Base-by-base conservation (phyloP, 2,888 invertebrate genomes). In the Latheticus oryzae region DNA sequence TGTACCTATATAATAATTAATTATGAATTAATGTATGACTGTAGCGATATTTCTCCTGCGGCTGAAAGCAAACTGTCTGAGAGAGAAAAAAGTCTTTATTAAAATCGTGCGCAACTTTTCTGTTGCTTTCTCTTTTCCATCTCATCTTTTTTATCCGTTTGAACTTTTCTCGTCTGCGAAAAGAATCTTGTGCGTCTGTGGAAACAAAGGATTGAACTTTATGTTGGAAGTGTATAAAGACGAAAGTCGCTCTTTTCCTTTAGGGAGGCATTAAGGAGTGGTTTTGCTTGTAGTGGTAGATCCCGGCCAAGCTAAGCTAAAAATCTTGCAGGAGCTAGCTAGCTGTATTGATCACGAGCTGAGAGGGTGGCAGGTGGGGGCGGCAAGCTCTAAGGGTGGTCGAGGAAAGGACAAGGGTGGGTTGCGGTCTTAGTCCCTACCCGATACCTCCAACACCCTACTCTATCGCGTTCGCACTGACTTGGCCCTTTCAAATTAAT, bases 281-380 rank as follows among this genome's bases (percentile, higher is more conserved):
- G 77, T 77, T 76, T 71, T 73, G 74, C 73, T 68, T 67, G 70
- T 66, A 67, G 63, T 63, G 65, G 67, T 65, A 68, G 67, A 71
- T 70, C 77, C 78, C 76, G 77, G 78, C 74, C 77, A 73, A 78
- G 77, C 77, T 77, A 78, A 78, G 78, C 78, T 77, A 76, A 77
- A 78, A 78, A 77, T 78, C 78, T 79, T 79, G 79, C 79, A 79
- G 78, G 76, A 76, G 76, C 76, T 72, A 73, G 75, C 76, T 74
- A 78, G 79, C 79, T 79, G 78, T 79, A 79, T 79, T 77, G 79
- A 79, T 79, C 78, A 77, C 75, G 63, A 65, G 68, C 66, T 59
- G 65, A 57, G 69, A 69, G 71, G 74, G 72, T 69, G 65, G 62
- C 37, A 61, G 57, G 66, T 52, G 62, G 58, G 52, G 64, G 60